Percentiles rank a stretch among this genome's conserved stretches.
Evolutionary conservation across 2,797 vertebrate species (phyloP).

Genomic region (Sebastes aleutianus): DNA sequence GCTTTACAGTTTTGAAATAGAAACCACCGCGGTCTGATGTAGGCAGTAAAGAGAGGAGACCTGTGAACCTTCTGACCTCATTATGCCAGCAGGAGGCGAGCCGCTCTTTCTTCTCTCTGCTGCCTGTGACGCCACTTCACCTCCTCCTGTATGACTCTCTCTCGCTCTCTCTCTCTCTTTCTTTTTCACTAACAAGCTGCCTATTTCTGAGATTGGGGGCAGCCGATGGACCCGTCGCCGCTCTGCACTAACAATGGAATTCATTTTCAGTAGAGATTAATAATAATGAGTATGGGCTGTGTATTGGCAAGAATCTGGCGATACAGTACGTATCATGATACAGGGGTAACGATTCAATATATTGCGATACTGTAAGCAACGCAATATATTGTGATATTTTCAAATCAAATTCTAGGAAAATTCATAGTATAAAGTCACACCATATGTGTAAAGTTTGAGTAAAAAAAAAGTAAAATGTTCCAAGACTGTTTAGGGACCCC

Average conservation of each 20-base stretch:
- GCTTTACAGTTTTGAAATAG: conserved; percentile 39
- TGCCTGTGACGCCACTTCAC: conserved; percentile 35
- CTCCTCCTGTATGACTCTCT: conserved; percentile 11
- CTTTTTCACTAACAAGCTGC: conserved; percentile 48
- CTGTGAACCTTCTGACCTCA: conserved; percentile 84
- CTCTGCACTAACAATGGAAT: conserved; percentile 4
- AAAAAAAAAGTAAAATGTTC: no score
- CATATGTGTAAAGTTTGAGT: no score
- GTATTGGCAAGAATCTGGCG: no score
- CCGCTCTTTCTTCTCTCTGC: conserved; percentile 68
- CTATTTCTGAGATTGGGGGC: conserved; percentile 5
- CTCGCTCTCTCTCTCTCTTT: neutral
- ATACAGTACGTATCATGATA: no score
- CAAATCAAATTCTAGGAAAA: no score
- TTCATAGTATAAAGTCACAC: no score
- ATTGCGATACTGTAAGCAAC: no score
- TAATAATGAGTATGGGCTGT: neutral
- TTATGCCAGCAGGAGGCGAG: conserved; percentile 80
- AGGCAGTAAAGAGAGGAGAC: conserved; percentile 52
- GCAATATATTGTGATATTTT: no score
- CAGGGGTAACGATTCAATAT: no score
- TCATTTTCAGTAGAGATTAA: conserved; percentile 9
- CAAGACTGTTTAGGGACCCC: no score
- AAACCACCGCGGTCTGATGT: conserved; percentile 40
- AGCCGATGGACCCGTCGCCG: conserved; percentile 11